phyloP scores from a whole-genome alignment of 2,113 vertebrate genomes.

The Pseudopipra pipra region DNA sequence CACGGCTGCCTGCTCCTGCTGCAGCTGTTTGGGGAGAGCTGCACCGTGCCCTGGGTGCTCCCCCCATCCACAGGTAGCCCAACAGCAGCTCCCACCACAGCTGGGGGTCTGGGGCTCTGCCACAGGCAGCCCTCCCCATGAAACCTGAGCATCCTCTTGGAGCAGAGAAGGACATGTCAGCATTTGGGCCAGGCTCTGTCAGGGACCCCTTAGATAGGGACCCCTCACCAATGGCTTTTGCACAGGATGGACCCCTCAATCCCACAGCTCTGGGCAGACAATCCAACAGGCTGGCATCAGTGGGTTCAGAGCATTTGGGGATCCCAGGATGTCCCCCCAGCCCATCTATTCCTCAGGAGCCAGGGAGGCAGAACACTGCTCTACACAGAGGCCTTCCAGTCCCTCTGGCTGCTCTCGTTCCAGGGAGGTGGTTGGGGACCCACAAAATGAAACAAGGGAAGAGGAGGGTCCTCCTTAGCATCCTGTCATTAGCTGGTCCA shows the following conservation, averaged over 20 bases:
- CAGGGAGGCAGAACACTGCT: neutral
- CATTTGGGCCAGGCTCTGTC: neutral
- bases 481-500: accelerated
- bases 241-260: neutral
- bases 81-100: accelerated
- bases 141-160: accelerated
- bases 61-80: accelerated
- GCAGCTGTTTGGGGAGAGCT: accelerated
- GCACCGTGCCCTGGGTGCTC: neutral
- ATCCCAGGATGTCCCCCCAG: neutral
- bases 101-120: accelerated
- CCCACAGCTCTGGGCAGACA: neutral
- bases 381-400: neutral
- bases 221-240: accelerated
- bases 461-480: neutral
- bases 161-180: neutral
- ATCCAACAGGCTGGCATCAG: neutral
- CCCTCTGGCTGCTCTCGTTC: neutral
- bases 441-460: accelerated
- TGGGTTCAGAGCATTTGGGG: accelerated
- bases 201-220: neutral
- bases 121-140: accelerated
- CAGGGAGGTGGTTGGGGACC: accelerated
- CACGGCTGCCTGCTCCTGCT: accelerated
- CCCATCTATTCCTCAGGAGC: neutral